These are phyloP conservation scores for Drosophila eugracilis DNA, from an alignment of 1,140 invertebrate genomes.

Conservation along the genomic window DNA sequence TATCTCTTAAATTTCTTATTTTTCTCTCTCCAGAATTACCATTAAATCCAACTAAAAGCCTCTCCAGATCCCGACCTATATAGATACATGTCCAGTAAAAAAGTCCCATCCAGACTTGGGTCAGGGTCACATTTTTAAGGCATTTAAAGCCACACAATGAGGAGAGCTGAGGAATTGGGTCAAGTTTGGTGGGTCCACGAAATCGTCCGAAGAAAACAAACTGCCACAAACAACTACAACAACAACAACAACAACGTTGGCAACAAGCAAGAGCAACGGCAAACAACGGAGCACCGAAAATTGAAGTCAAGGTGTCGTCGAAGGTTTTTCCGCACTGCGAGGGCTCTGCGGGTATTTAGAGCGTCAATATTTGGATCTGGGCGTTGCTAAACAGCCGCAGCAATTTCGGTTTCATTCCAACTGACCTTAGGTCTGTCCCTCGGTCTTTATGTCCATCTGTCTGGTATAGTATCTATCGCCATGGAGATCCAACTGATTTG, in stretches of 20 bases:
- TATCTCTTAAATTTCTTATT: no score
- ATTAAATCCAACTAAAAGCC: neutral
- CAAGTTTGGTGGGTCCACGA: slow-evolving; percentile 34
- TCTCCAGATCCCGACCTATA: neutral
- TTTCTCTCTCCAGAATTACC: neutral
- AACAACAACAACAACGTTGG: slow-evolving; percentile 1
- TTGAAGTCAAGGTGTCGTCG: slow-evolving; percentile 70
- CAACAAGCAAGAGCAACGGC: slow-evolving; percentile 4
- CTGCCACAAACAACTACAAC: slow-evolving; percentile 6
- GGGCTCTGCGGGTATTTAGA: slow-evolving; percentile 62
- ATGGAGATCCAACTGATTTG: slow-evolving; percentile 40
- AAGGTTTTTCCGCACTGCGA: slow-evolving; percentile 70
- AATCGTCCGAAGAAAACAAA: slow-evolving; percentile 25
- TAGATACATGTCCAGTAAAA: no score
- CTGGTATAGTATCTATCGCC: neutral
- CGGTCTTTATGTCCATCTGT: slow-evolving; percentile 33
- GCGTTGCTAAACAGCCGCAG: slow-evolving; percentile 67
- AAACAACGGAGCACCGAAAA: slow-evolving; percentile 48
- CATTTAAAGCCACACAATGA: slow-evolving; percentile 29
- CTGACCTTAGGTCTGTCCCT: slow-evolving; percentile 61
- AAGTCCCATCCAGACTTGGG: slow-evolving; percentile 18
- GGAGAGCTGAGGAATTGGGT: slow-evolving; percentile 33
- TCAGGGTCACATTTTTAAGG: slow-evolving; percentile 23
- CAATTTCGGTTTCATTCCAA: slow-evolving; percentile 54
- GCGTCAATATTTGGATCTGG: slow-evolving; percentile 74